Percentiles rank a stretch among this genome's conserved stretches.
These are phyloP conservation scores for Poecilia gillii DNA, from an alignment of 2,797 vertebrate genomes.

Conservation along the genomic window DNA sequence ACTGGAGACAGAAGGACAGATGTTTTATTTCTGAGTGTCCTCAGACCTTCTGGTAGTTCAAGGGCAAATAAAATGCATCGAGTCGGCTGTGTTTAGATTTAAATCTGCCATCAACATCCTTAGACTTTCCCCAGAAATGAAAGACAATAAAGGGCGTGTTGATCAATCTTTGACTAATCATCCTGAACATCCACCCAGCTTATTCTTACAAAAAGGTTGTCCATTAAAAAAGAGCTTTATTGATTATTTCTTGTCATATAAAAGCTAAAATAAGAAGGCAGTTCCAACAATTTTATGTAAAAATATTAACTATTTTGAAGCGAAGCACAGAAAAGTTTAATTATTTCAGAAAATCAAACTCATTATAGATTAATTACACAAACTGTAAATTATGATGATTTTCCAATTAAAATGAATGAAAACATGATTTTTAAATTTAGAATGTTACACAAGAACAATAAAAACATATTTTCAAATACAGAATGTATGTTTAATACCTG, in stretches of 20 bases:
- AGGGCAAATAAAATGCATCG: slow-evolving; percentile 23
- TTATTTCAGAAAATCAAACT: too few species aligned
- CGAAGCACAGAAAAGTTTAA: too few species aligned
- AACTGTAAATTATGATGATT: too few species aligned
- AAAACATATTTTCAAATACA: too few species aligned
- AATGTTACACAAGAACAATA: too few species aligned
- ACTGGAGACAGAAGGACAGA: not conserved
- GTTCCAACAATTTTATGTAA: not conserved
- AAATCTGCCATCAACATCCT: not conserved
- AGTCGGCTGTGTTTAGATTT: slow-evolving; percentile 11
- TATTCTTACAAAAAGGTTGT: not conserved
- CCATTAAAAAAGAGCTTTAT: not conserved
- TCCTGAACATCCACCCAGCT: not conserved
- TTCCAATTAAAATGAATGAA: too few species aligned
- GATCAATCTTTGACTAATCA: not conserved
- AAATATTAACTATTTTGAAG: too few species aligned
- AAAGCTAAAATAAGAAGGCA: not conserved
- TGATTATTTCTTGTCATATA: not conserved
- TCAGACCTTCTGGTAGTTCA: slow-evolving; percentile 8
- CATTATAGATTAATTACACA: too few species aligned
- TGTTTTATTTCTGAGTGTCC: not conserved
- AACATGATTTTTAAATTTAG: too few species aligned
- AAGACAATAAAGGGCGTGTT: not conserved
- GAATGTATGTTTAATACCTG: too few species aligned
- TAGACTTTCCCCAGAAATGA: not conserved